phyloP scores from a whole-genome alignment of 2,888 invertebrate species.

The Dryocosmus kuriphilus region DNA sequence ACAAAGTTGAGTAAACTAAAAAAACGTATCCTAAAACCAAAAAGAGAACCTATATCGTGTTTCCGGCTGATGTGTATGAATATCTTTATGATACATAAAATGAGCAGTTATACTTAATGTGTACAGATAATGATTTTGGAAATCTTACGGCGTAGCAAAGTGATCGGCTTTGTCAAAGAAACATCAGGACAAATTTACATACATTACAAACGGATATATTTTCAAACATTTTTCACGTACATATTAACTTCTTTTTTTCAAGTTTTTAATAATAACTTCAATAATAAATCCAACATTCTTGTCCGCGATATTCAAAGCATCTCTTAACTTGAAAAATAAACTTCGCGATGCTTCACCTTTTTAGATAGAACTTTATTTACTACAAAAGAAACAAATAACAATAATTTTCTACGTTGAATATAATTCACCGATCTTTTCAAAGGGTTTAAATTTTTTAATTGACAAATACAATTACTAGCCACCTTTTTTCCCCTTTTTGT shows the following conservation, averaged over 20 bases:
- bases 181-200: constrained; percentile 8
- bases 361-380: background rate
- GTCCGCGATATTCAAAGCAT: background rate
- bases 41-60: constrained; percentile 32
- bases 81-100: constrained; percentile 42
- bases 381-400: background rate
- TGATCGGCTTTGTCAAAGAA: constrained; percentile 11
- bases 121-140: constrained; percentile 23
- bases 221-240: constrained; percentile 29
- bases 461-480: background rate
- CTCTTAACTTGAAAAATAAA: constrained; percentile 2
- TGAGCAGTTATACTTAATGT: constrained; percentile 39
- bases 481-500: background rate
- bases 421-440: background rate
- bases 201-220: constrained; percentile 17
- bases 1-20: constrained; percentile 42
- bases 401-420: background rate
- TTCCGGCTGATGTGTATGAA: constrained; percentile 26
- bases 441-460: background rate
- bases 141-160: constrained; percentile 26
- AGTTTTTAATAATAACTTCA: constrained; percentile 11
- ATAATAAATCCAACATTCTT: constrained; percentile 1
- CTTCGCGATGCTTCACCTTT: background rate
- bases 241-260: background rate
- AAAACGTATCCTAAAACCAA: constrained; percentile 45